These are phyloP conservation scores for Rhagonycha lutea DNA, from an alignment of 2,888 invertebrate species.

Conservation along the genomic window DNA sequence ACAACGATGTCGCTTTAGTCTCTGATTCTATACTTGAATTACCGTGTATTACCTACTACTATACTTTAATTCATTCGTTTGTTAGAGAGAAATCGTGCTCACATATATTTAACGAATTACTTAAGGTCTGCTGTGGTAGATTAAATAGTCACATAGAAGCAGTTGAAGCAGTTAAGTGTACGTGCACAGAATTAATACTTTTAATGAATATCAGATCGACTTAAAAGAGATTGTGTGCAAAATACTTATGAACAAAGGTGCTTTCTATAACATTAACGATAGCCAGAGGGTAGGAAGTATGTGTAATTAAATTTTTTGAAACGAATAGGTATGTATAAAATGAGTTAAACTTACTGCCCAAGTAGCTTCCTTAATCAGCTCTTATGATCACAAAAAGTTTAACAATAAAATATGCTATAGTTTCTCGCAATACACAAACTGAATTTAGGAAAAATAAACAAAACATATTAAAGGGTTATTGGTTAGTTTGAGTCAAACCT, in stretches of 20 bases:
- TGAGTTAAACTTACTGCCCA: not conserved
- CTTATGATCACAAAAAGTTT: slow-evolving; percentile 16
- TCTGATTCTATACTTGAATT: not conserved
- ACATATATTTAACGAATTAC: slow-evolving; percentile 6
- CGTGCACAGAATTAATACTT: slow-evolving; percentile 10
- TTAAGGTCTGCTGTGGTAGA: not conserved
- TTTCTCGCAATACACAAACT: slow-evolving; percentile 18
- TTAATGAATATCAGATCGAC: slow-evolving; percentile 4
- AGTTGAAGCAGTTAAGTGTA: slow-evolving; percentile 10
- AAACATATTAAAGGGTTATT: slow-evolving; percentile 27
- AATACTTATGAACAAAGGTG: not conserved
- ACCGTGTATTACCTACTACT: not conserved
- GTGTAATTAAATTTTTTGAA: not conserved
- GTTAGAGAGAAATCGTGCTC: not conserved
- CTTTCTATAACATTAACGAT: not conserved
- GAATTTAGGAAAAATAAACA: slow-evolving; percentile 15
- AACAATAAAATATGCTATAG: slow-evolving; percentile 20
- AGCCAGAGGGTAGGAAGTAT: not conserved
- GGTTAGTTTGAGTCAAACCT: slow-evolving; percentile 37
- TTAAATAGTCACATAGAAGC: slow-evolving; percentile 6
- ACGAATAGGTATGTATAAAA: not conserved
- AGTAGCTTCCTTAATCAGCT: slow-evolving; percentile 4
- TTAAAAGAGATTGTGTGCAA: not conserved
- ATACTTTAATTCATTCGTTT: not conserved
- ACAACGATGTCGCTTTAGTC: not conserved